phyloP scores from a whole-genome alignment of 2,888 invertebrate genomes.

The Lycophotia porphyrea region DNA sequence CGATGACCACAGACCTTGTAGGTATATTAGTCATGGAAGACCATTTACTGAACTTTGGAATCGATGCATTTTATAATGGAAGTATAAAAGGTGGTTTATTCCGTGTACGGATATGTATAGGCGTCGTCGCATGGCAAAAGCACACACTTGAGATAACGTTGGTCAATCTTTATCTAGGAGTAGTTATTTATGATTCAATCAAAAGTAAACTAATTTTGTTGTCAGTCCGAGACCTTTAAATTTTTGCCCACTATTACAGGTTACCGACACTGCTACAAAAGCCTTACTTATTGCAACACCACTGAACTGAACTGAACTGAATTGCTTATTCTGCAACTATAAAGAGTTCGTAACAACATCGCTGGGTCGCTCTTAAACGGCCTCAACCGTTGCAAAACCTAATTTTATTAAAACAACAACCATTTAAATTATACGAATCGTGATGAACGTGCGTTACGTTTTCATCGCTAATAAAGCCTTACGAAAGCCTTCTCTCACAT shows the following conservation, averaged over 20 bases:
- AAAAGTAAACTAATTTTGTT: not conserved
- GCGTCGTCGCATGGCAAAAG: not conserved
- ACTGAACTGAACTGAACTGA: constrained; percentile 24
- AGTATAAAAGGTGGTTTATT: not conserved
- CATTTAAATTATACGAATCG: constrained; percentile 66
- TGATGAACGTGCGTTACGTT: constrained; percentile 70
- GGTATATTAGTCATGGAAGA: constrained; percentile 58
- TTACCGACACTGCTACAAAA: constrained; percentile 6
- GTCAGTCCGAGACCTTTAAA: not conserved
- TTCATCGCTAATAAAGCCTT: constrained; percentile 54
- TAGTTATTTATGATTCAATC: not conserved
- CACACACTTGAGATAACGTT: not conserved
- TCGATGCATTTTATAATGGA: constrained; percentile 43
- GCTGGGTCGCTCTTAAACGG: constrained; percentile 38
- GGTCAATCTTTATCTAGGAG: not conserved
- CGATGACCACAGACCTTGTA: constrained; percentile 54
- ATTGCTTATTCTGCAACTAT: constrained; percentile 34
- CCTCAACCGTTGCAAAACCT: constrained; percentile 56
- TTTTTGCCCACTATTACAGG: constrained; percentile 1
- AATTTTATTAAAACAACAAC: constrained; percentile 64
- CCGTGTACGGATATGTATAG: constrained; percentile 21
- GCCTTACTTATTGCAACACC: constrained; percentile 28
- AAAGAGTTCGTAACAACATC: constrained; percentile 50
- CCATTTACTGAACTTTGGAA: constrained; percentile 44
- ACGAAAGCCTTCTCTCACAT: constrained; percentile 56